Base-by-base conservation (phyloP, 2,888 invertebrate species). In the Galerucella calmariensis region DNA sequence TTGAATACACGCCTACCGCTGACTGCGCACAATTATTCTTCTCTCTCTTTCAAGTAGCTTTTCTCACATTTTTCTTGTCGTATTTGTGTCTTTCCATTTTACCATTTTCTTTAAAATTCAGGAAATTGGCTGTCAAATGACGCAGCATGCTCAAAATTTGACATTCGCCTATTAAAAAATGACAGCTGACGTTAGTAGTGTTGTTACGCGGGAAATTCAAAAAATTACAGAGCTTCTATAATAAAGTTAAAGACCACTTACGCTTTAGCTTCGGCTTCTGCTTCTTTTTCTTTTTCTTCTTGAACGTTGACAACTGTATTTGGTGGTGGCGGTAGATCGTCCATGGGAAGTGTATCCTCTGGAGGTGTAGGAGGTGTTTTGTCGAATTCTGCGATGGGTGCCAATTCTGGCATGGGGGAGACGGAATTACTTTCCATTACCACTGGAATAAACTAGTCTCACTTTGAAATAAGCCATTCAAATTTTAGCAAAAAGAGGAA, bases 381-480 rank as follows among this genome's bases (percentile, higher is more conserved):
- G 84, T 92, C 92, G 83, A 92, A 92, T 88, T 92, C 92, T 67
- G 92, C 92, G 79, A 92, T 92, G 46, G 92, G 92, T 72, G 92
- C 92, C 85, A 92, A 86, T 82, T 91, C 91, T 79, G 92, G 91
- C 91, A 92, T 91, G 77, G 92, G 92, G 20, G 92, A 92, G 84
- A 92, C 92, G 83, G 92, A 91, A 88, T 92, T 92, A 88, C 90
- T 91, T 87, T 92, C 92, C 92, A 92, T 92, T 74, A 75, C 72
- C 63, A 68, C 69, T 71, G 61, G 51, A 75, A 75, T 24, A 16
- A 51, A 70, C 73, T 70, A 63, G 69, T 58, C 16, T 67, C 67
- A 62, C 58, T 56, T 20, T 56, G 56, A 61, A 51, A 51, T 62
- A 44, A 46, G 53, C 20, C 16, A 14, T 41, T 27, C 35, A 48